phyloP scores from a whole-genome alignment of 1,140 invertebrate genomes.

The Diorhabda elongata region DNA sequence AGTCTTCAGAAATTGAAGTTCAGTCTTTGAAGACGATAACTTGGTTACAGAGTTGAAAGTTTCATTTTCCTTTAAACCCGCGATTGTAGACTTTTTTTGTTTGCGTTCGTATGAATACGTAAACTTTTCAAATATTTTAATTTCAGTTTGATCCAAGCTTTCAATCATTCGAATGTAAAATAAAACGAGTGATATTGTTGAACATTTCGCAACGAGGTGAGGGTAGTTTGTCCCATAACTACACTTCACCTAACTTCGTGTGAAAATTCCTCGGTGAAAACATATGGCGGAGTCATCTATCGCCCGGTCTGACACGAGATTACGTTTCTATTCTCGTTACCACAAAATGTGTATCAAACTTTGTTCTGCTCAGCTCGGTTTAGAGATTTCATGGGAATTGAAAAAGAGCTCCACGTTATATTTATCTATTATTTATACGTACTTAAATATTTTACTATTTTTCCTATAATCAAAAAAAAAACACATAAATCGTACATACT shows the following conservation, averaged over 20 bases:
- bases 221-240: slow-evolving; percentile 13
- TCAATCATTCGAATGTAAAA: no score
- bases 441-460: not conserved
- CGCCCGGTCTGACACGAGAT: slow-evolving; percentile 23
- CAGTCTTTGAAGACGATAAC: no score
- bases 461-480: no score
- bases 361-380: not conserved
- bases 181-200: no score
- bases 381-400: not conserved
- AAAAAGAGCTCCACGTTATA: slow-evolving; percentile 1
- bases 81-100: no score
- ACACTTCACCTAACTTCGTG: slow-evolving; percentile 19
- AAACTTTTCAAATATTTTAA: no score
- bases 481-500: no score
- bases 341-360: slow-evolving; percentile 16
- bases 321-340: slow-evolving; percentile 17
- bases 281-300: slow-evolving; percentile 27
- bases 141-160: no score
- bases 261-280: slow-evolving; percentile 9
- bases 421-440: slow-evolving; percentile 1
- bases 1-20: no score
- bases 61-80: no score
- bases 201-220: not conserved
- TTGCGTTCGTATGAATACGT: no score
- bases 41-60: no score